Base-by-base conservation (phyloP, 1,140 invertebrate genomes). In the Orussus abietinus region DNA sequence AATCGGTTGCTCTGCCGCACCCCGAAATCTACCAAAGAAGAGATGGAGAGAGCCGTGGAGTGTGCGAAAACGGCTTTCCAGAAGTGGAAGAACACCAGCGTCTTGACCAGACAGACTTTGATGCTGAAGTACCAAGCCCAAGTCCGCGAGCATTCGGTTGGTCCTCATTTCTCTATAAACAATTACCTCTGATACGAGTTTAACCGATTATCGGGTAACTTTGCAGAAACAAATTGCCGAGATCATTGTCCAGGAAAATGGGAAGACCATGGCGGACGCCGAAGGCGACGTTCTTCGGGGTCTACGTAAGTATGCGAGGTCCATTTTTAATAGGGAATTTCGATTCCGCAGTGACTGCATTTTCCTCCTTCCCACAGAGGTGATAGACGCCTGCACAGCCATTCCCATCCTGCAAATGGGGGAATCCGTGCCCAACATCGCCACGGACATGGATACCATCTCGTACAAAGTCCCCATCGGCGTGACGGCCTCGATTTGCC, bases 271-370 rank as follows among this genome's bases (percentile, higher is more conserved):
- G 33, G 80, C 84, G 13, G 97, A 99, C 77, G 96, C 97, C 15
- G 94, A 98, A 67, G 97, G 97, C 33, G 97, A 99, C 77, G 96
- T 99, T 3, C 78, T 96, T 30, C 80, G 97, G 64, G 97, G 97
- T 38, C 80, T 99, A 41, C 96, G 92, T 93, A 78, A 84, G 84
- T 83, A 44, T n/a, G n/a, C n/a, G n/a, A n/a, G n/a, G n/a, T n/a
- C n/a, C n/a, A n/a, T n/a, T n/a, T n/a, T n/a, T n/a, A n/a, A n/a
- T n/a, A n/a, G n/a, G n/a, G n/a, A n/a, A n/a, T n/a, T n/a, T n/a
- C n/a, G n/a, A n/a, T n/a, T n/a, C n/a, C n/a, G n/a, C n/a, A n/a
- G 34, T n/a, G n/a, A 18, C 34, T 19, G 11, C 4, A 19, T 50
- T 36, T 49, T 66, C 77, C n/a, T n/a, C n/a, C n/a, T n/a, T n/a